Percentiles rank a stretch among this genome's conserved stretches.
Evolutionary conservation across 2,113 vertebrate species (phyloP).

Genomic region (Apodemus speciosus): DNA sequence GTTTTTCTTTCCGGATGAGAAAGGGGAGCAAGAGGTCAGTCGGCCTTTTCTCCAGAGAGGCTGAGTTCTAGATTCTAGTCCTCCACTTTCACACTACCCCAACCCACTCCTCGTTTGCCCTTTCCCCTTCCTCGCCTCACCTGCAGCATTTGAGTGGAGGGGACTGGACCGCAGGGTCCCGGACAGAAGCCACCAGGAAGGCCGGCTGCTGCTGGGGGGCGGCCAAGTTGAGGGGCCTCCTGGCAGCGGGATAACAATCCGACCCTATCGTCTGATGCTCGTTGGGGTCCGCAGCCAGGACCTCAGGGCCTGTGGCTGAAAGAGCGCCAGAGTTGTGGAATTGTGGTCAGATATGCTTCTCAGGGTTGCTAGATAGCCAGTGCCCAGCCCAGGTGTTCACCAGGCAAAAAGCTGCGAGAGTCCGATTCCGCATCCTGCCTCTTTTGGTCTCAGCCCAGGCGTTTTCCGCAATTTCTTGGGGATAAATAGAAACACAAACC

Average conservation of each 20-base stretch:
- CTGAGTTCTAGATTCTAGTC: not conserved
- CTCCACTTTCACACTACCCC: not conserved
- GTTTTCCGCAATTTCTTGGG: not conserved
- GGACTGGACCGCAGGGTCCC: not conserved
- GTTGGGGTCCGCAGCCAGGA: not conserved
- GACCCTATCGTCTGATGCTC: not conserved
- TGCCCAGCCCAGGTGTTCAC: not conserved
- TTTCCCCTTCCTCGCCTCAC: conserved; percentile 52
- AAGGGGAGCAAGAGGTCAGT: conserved; percentile 11
- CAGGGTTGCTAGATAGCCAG: not conserved
- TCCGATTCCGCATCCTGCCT: not conserved
- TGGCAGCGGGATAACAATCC: not conserved
- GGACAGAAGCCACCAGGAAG: not conserved
- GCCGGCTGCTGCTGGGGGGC: not conserved
- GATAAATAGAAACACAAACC: not conserved
- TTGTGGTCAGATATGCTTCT: conserved; percentile 20
- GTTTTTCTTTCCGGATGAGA: not conserved
- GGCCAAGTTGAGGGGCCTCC: not conserved
- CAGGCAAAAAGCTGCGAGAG: not conserved
- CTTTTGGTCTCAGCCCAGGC: not conserved
- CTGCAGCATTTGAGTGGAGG: conserved; percentile 32
- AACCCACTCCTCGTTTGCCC: not conserved
- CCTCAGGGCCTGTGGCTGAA: not conserved
- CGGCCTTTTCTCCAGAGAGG: not conserved
- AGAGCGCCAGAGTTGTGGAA: not conserved